These are phyloP conservation scores for Zaprionus gabonicus DNA, from an alignment of 1,140 invertebrate species.

Conservation along the genomic window DNA sequence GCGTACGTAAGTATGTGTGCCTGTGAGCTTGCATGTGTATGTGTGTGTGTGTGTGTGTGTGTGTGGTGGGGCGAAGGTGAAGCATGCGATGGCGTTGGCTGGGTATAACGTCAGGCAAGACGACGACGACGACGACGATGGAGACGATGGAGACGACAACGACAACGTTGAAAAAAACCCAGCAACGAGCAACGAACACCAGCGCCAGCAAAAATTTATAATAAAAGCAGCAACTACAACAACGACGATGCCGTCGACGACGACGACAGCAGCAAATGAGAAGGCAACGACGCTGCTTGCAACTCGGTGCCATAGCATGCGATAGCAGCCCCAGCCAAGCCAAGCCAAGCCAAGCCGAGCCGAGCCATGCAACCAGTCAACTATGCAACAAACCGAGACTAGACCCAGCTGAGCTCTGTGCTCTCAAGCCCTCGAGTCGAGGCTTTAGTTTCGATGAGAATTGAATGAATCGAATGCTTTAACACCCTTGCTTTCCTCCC, in stretches of 20 bases:
- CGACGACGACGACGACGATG: slow-evolving; percentile 50
- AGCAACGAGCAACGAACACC: slow-evolving; percentile 64
- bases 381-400: slow-evolving; percentile 58
- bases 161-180: slow-evolving; percentile 28
- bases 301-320: slow-evolving; percentile 40
- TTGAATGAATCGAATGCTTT: neutral
- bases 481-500: slow-evolving; percentile 38
- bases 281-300: slow-evolving; percentile 56
- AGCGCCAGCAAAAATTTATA: slow-evolving; percentile 71
- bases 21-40: slow-evolving; percentile 18
- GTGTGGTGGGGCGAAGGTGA: slow-evolving; percentile 78
- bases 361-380: slow-evolving; percentile 53
- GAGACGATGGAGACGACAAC: slow-evolving; percentile 25
- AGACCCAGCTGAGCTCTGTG: slow-evolving; percentile 32
- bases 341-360: slow-evolving; percentile 13
- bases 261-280: slow-evolving; percentile 36
- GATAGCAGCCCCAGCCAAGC: slow-evolving; percentile 1
- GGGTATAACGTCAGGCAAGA: slow-evolving; percentile 63
- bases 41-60: slow-evolving; percentile 46
- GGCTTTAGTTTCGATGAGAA: neutral
- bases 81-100: slow-evolving; percentile 75
- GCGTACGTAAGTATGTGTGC: slow-evolving; percentile 40
- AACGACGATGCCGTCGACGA: slow-evolving; percentile 32
- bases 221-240: slow-evolving; percentile 65
- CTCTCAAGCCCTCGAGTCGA: slow-evolving; percentile 41